Percentiles rank a stretch among this genome's conserved stretches.
phyloP scores from a whole-genome alignment of 2,113 vertebrate species.

The Prochilodus magdalenae region DNA sequence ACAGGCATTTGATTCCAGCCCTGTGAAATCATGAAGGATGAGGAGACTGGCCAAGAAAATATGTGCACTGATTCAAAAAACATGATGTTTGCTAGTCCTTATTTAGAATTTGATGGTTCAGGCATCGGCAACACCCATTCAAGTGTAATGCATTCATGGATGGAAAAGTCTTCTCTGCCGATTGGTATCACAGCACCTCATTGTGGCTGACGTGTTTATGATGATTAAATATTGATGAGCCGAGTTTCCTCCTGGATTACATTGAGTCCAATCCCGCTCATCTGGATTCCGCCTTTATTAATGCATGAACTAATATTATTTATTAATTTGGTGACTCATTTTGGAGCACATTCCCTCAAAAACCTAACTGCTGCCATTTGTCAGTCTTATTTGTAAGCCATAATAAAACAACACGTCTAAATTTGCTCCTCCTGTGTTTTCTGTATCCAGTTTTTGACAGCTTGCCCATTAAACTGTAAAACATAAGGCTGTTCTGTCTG shows the following conservation, averaged over 20 bases:
- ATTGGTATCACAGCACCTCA: slow-evolving; percentile 43
- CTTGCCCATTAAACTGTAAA: slow-evolving; percentile 13
- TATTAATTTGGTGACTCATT: slow-evolving; percentile 67
- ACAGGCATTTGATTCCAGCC: slow-evolving; percentile 4
- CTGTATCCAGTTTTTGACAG: slow-evolving; percentile 4
- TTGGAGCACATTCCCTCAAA: slow-evolving; percentile 61
- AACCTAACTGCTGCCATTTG: slow-evolving; percentile 66
- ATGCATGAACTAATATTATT: slow-evolving; percentile 76
- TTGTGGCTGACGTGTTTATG: slow-evolving; percentile 64
- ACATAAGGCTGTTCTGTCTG: slow-evolving; percentile 3
- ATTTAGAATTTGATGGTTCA: slow-evolving; percentile 34
- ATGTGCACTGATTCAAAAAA: slow-evolving; percentile 23
- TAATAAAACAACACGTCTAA: slow-evolving; percentile 42
- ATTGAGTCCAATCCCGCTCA: slow-evolving; percentile 60
- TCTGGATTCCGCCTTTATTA: slow-evolving; percentile 67
- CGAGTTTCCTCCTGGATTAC: slow-evolving; percentile 60
- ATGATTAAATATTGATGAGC: slow-evolving; percentile 73
- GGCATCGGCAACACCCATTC: not conserved
- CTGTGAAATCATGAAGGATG: not conserved
- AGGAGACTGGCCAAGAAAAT: not conserved
- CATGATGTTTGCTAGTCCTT: slow-evolving; percentile 22
- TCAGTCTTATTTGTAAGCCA: slow-evolving; percentile 67
- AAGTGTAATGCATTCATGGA: slow-evolving; percentile 25
- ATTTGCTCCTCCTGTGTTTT: not conserved
- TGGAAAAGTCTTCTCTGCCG: slow-evolving; percentile 20